phyloP scores from a whole-genome alignment of 1,140 invertebrate genomes.

The Drosophila simulans region DNA sequence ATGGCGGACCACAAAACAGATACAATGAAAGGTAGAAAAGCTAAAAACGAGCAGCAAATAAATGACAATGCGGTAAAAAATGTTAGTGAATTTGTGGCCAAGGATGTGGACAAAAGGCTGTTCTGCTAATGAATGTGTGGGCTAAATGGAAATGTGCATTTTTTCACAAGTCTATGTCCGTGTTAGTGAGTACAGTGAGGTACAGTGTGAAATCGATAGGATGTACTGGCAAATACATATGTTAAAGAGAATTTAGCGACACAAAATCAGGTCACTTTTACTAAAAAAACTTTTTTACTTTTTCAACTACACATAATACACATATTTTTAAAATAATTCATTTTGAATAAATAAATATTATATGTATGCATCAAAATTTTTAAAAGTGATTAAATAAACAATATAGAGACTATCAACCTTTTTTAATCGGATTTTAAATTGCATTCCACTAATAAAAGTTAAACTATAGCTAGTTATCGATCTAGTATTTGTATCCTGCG shows the following conservation, averaged over 20 bases:
- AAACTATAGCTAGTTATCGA: constrained; percentile 8
- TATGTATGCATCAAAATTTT: too few relatives aligned
- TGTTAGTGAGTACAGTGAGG: background rate
- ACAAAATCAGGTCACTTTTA: too few relatives aligned
- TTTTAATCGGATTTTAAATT: background rate
- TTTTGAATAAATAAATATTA: too few relatives aligned
- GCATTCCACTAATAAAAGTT: background rate
- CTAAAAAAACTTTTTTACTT: too few relatives aligned
- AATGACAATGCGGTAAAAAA: constrained; percentile 57
- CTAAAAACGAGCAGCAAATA: constrained; percentile 35
- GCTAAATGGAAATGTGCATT: constrained; percentile 1
- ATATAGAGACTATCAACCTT: too few relatives aligned
- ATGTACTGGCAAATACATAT: background rate
- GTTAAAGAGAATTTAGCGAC: too few relatives aligned
- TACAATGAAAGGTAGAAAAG: constrained; percentile 58
- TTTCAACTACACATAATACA: too few relatives aligned
- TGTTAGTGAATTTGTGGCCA: constrained; percentile 38
- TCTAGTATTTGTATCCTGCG: constrained; percentile 11
- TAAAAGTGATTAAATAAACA: too few relatives aligned
- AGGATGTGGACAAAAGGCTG: constrained; percentile 33
- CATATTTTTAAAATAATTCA: too few relatives aligned
- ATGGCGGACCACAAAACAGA: constrained; percentile 38
- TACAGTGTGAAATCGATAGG: constrained; percentile 20
- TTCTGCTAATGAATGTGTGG: constrained; percentile 30
- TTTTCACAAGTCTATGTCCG: background rate